These are phyloP conservation scores for Sebastes miniatus DNA, from an alignment of 2,797 vertebrate genomes.

Conservation along the genomic window DNA sequence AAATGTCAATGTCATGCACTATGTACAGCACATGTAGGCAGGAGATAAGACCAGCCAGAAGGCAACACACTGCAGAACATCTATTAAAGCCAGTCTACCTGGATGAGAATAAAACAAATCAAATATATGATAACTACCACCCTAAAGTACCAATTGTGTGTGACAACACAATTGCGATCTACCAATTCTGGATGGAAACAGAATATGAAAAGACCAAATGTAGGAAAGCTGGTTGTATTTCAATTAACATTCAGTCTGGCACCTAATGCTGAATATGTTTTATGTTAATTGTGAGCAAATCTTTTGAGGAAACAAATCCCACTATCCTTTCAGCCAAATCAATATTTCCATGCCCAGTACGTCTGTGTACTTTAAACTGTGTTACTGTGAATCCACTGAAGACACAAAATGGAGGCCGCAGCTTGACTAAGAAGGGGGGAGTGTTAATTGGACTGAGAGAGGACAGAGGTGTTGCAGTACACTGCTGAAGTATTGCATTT, in stretches of 20 bases:
- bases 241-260: neutral
- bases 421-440: neutral
- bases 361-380: neutral
- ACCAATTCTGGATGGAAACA: neutral
- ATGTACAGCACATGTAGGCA: neutral
- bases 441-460: slow-evolving; percentile 14
- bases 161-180: neutral
- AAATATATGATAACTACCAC: neutral
- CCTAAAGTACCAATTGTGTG: neutral
- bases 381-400: neutral
- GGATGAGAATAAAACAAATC: neutral
- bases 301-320: slow-evolving; percentile 15
- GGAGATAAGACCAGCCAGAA: neutral
- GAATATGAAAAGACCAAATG: neutral
- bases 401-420: neutral
- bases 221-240: neutral
- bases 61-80: neutral
- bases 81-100: neutral
- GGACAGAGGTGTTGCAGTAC: neutral
- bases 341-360: neutral
- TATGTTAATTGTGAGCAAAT: neutral
- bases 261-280: neutral
- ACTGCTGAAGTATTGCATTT: slow-evolving; percentile 14
- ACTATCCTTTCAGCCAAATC: slow-evolving; percentile 9
- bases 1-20: neutral